These are phyloP conservation scores for Girardinus metallicus DNA, from an alignment of 2,797 vertebrate genomes.

Conservation along the genomic window DNA sequence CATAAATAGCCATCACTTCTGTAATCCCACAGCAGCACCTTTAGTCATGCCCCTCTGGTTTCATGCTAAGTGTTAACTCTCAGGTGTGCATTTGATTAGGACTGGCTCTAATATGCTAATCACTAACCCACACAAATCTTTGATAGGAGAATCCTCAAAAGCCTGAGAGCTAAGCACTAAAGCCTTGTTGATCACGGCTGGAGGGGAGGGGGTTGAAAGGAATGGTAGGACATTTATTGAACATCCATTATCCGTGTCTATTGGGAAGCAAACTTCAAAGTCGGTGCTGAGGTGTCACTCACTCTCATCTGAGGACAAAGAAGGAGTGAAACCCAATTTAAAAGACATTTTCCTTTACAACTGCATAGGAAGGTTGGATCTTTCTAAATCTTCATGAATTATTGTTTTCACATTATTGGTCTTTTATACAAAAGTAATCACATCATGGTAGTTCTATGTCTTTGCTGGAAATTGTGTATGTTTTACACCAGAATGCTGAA, in stretches of 20 bases:
- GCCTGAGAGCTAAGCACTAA: constrained; percentile 18
- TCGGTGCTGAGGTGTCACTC: constrained; percentile 43
- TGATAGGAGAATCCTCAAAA: constrained; percentile 59
- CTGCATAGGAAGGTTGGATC: not conserved
- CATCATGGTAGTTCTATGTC: constrained; percentile 2
- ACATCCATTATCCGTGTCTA: constrained; percentile 49
- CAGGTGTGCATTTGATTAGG: constrained; percentile 48
- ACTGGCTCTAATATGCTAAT: constrained; percentile 45
- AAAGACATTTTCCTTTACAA: constrained; percentile 45
- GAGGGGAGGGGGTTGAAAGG: constrained; percentile 40
- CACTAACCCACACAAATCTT: constrained; percentile 19
- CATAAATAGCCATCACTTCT: constrained; percentile 5
- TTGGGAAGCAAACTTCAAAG: constrained; percentile 65
- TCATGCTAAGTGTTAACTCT: constrained; percentile 40
- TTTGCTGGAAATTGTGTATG: constrained; percentile 25
- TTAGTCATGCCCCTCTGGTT: constrained; percentile 20
- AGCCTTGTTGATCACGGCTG: constrained; percentile 39
- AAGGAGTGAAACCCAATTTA: constrained; percentile 36
- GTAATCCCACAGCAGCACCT: constrained; percentile 7
- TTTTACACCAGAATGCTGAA: constrained; percentile 28
- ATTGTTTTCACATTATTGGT: not conserved
- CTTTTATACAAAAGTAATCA: not conserved
- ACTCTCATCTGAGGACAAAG: constrained; percentile 41
- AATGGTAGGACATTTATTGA: constrained; percentile 51
- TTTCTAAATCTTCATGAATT: not conserved